These are phyloP conservation scores for Neria commutata DNA, from an alignment of 2,888 invertebrate genomes.

Conservation along the genomic window DNA sequence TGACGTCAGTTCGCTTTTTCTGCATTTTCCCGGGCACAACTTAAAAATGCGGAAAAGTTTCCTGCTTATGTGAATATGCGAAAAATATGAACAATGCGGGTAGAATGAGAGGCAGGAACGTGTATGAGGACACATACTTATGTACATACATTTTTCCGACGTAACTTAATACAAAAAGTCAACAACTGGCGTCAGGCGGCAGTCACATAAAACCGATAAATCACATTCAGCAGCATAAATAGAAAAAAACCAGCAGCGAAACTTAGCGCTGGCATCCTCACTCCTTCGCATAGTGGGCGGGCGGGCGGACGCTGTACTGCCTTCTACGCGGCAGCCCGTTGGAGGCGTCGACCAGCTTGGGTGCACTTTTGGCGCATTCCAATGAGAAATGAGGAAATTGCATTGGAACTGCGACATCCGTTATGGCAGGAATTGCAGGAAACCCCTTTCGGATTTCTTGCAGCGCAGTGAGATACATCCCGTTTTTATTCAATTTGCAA, in stretches of 20 bases:
- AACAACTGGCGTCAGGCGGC: neutral
- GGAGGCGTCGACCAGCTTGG: neutral
- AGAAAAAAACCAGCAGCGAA: neutral
- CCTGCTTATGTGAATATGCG: neutral
- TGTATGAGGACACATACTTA: no score
- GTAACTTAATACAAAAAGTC: neutral
- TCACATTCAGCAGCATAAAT: conserved; percentile 1
- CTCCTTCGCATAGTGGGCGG: no score
- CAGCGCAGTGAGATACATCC: neutral
- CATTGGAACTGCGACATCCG: conserved; percentile 2
- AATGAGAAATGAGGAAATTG: conserved; percentile 4
- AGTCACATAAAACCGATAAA: conserved; percentile 6
- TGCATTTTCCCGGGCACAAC: no score
- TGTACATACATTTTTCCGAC: conserved; percentile 1
- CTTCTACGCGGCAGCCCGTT: no score
- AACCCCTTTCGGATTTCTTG: neutral
- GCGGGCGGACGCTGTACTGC: no score
- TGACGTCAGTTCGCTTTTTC: neutral
- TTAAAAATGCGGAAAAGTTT: neutral
- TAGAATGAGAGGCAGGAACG: neutral
- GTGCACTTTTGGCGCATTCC: neutral
- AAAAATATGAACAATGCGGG: neutral
- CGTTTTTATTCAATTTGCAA: neutral
- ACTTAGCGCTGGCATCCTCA: neutral
- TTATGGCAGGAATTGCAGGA: no score